A percentile compares a stretch with the other conserved stretches of the same genome.
Conservation (phyloP, 2,113 vertebrate genomes). For the Coryphaenoides rupestris region DNA sequence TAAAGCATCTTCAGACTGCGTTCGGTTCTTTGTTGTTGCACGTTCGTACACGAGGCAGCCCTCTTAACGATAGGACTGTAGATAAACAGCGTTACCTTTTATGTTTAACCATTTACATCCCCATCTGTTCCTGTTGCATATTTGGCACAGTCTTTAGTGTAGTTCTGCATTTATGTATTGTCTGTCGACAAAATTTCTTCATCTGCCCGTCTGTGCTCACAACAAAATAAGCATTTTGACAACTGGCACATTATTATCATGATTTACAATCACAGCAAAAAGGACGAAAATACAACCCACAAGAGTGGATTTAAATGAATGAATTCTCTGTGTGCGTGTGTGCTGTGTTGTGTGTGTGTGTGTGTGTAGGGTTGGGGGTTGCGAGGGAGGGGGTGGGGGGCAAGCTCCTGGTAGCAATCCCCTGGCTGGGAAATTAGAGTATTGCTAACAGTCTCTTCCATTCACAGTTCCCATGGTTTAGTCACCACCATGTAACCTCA, state of each 20-base stretch:
- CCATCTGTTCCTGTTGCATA: conserved; percentile 69
- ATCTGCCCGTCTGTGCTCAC: conserved; percentile 47
- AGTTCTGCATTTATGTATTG: conserved; percentile 41
- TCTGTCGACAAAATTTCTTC: conserved; percentile 51
- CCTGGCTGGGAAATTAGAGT: conserved; percentile 12
- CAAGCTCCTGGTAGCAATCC: conserved; percentile 1
- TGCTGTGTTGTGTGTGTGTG: conserved; percentile 17
- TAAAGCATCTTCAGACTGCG: conserved; percentile 58
- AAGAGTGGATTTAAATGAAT: conserved; percentile 47
- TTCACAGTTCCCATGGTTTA: conserved; percentile 58
- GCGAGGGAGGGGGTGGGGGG: too few species aligned
- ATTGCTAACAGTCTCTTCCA: conserved; percentile 53
- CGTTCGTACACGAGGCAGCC: conserved; percentile 67
- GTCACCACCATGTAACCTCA: conserved; percentile 42
- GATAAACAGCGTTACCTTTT: conserved; percentile 35
- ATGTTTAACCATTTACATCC: conserved; percentile 59
- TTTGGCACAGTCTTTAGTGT: conserved; percentile 64
- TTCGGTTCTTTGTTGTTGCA: conserved; percentile 61
- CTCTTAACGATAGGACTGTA: conserved; percentile 50
- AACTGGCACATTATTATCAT: conserved; percentile 57
- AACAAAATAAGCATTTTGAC: conserved; percentile 59
- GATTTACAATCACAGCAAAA: conserved; percentile 46
- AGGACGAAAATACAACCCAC: conserved; percentile 53
- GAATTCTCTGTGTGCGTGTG: conserved; percentile 60
- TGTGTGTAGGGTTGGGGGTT: too few species aligned